These are phyloP conservation scores for Cephus spinipes DNA, from an alignment of 2,888 invertebrate species.

Conservation along the genomic window DNA sequence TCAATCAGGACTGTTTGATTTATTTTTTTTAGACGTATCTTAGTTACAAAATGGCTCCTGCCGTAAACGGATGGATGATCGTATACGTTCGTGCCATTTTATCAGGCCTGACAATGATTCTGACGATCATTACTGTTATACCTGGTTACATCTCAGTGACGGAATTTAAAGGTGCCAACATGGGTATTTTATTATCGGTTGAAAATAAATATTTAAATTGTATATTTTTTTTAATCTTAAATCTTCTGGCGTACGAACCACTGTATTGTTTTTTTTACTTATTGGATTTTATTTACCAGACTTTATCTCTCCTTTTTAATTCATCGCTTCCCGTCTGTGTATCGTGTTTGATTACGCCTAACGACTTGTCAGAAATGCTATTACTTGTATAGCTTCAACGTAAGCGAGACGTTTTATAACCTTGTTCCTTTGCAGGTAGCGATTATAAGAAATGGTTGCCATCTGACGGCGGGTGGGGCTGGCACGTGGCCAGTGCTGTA, in stretches of 20 bases:
- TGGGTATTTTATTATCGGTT: background rate
- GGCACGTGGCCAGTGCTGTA: conserved; percentile 69
- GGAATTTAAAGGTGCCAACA: conserved; percentile 48
- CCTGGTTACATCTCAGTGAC: conserved; percentile 52
- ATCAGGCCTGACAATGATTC: conserved; percentile 44
- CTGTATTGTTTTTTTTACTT: too few species aligned
- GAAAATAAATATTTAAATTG: too few species aligned
- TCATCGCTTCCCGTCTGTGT: too few species aligned
- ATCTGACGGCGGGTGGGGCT: conserved; percentile 68
- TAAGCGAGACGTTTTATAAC: background rate
- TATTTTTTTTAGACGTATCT: conserved; percentile 52
- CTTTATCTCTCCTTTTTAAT: too few species aligned
- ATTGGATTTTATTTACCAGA: too few species aligned
- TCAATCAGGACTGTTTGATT: background rate
- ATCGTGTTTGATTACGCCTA: too few species aligned
- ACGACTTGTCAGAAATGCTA: too few species aligned
- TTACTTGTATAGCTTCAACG: background rate
- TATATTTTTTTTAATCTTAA: too few species aligned
- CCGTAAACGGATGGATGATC: conserved; percentile 47
- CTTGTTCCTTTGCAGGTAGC: conserved; percentile 48
- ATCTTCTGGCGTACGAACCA: too few species aligned
- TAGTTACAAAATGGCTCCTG: conserved; percentile 55
- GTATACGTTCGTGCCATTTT: conserved; percentile 51
- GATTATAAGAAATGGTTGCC: conserved; percentile 68
- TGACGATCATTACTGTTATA: conserved; percentile 46